Base-by-base conservation (phyloP, 1,140 invertebrate genomes). In the Thaumatotibia leucotreta region DNA sequence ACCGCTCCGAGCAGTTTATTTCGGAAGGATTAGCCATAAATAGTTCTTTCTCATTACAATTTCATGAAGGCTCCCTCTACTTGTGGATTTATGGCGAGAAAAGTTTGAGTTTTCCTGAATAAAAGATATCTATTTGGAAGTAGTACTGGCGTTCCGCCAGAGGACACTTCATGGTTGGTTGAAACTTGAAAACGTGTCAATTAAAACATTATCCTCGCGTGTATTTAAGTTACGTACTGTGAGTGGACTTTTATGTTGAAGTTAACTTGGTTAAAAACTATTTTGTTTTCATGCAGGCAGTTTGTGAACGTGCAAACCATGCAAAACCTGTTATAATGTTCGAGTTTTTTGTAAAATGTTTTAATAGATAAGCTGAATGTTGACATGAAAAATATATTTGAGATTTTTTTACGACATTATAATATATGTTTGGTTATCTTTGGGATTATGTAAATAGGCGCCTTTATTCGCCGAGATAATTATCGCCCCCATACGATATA, bases 1-100 rank as follows among this genome's bases (percentile, higher is more conserved):
- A 81, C 67, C 66, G 73, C 68, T 75, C 72, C 75, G 74, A 72
- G 79, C 77, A 85, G 78, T 88, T 87, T 87, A 84, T 88, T 88
- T 81, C 79, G 74, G 83, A 83, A 85, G 86, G 88, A 87, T 88
- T 88, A 88, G 81, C 83, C 78, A 86, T 90, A 90, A 90, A 90
- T 90, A 90, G 84, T 90, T 85, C 78, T 81, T 80, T 66, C 81
- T 86, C 80, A 85, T 88, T 88, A 88, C 79, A 86, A 85, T 90
- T 88, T 88, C 84, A 88, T 88, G 86, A 86, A 84, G 75, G 77
- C 74, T 72, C 81, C 76, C 75, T 80, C 75, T 76, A 80, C 77
- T 83, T 81, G 77, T 82, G 82, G 77, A 88, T 90, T 90, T 88
- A 90, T 88, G 77, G 72, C 64, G 73, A 73, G 84, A 88, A 88